Evolutionary conservation across 2,888 invertebrate species (phyloP).

Genomic region (Trissolcus brochymenae): DNA sequence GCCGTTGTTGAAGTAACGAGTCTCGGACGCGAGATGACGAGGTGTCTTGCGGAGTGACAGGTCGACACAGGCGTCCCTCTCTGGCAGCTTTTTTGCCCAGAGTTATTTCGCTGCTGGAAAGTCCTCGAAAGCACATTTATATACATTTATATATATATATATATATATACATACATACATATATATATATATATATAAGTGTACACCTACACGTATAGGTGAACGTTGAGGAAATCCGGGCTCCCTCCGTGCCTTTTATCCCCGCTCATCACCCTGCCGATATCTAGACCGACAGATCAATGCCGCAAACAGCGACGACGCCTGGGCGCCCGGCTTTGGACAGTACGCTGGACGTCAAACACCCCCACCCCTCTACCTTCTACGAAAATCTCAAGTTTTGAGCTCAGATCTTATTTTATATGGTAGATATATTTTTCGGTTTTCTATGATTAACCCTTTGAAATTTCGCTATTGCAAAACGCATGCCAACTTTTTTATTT

Average conservation of each 20-base stretch:
- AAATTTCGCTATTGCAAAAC: too few relatives aligned
- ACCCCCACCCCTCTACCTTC: constrained; percentile 14
- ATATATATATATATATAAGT: background rate
- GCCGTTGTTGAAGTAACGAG: constrained; percentile 37
- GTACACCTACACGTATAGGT: constrained; percentile 1
- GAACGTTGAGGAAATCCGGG: constrained; percentile 26
- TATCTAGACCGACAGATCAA: constrained; percentile 77
- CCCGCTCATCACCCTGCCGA: constrained; percentile 67
- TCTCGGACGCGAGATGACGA: constrained; percentile 50
- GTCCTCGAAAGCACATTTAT: constrained; percentile 19
- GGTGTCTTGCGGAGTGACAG: constrained; percentile 50
- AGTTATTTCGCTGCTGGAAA: constrained; percentile 25
- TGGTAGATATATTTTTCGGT: too few relatives aligned
- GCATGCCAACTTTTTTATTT: too few relatives aligned
- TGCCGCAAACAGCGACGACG: constrained; percentile 74
- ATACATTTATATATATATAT: constrained; percentile 8
- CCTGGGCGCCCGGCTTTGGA: constrained; percentile 70
- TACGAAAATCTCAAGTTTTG: constrained; percentile 19
- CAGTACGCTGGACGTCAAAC: constrained; percentile 65
- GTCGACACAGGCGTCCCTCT: constrained; percentile 60
- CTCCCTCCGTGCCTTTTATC: constrained; percentile 49
- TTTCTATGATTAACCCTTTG: too few relatives aligned
- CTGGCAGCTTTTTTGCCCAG: constrained; percentile 63
- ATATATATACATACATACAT: constrained; percentile 5
- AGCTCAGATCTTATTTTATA: background rate